Conservation (phyloP, 2,888 invertebrate species). For the Spilarctia lutea region DNA sequence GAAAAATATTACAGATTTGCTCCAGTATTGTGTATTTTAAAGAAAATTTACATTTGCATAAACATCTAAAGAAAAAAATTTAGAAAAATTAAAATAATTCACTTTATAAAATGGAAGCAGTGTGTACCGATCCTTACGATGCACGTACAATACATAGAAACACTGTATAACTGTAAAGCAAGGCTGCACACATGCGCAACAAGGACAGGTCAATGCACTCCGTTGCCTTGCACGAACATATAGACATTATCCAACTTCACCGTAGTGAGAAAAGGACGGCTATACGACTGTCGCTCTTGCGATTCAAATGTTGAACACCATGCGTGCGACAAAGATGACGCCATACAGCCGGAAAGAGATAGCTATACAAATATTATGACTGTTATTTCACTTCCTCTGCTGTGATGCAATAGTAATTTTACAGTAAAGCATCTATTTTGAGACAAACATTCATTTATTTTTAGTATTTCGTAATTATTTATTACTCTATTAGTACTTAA, state of each 20-base stretch:
- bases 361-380: conserved; percentile 85
- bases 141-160: conserved; percentile 75
- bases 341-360: conserved; percentile 71
- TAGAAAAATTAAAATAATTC: conserved; percentile 41
- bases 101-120: conserved; percentile 49
- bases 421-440: conserved; percentile 80
- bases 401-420: conserved; percentile 84
- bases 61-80: conserved; percentile 21
- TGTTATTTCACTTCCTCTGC: conserved; percentile 85
- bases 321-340: conserved; percentile 77
- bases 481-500: conserved; percentile 31
- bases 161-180: conserved; percentile 82
- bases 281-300: conserved; percentile 61
- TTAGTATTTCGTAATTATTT: conserved; percentile 57
- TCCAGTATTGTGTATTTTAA: background rate
- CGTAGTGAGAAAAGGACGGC: conserved; percentile 62
- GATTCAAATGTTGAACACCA: conserved; percentile 62
- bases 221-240: conserved; percentile 83
- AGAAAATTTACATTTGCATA: background rate
- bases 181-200: conserved; percentile 84
- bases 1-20: background rate
- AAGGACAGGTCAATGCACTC: conserved; percentile 87
- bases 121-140: conserved; percentile 79
- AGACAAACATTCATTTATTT: conserved; percentile 78
- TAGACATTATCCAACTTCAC: conserved; percentile 59